phyloP scores from a whole-genome alignment of 2,113 vertebrate species.

The Tringa solitaria region DNA sequence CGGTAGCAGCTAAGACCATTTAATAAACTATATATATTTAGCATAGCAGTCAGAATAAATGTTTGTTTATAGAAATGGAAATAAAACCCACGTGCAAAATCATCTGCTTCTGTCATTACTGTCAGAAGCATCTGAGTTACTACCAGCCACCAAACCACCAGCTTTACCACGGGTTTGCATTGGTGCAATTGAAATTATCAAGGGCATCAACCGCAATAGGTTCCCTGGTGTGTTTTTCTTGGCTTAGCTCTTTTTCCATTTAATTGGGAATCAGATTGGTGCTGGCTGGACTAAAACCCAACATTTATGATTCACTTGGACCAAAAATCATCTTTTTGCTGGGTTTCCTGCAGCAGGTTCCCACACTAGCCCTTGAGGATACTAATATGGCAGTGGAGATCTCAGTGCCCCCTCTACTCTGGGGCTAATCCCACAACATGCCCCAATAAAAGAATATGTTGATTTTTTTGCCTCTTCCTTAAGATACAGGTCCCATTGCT shows the following conservation, averaged over 20 bases:
- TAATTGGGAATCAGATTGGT: not conserved
- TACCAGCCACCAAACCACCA: not conserved
- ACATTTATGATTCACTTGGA: fast-evolving
- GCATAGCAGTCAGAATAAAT: not conserved
- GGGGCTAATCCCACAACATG: fast-evolving
- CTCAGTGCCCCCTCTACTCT: fast-evolving
- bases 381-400: fast-evolving
- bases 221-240: not conserved
- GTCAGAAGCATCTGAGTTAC: not conserved
- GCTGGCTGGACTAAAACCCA: not conserved
- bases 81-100: not conserved
- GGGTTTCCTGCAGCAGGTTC: not conserved
- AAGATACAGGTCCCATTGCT: no score
- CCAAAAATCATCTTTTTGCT: not conserved
- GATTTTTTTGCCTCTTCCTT: not conserved
- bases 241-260: not conserved
- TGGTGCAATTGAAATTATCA: fast-evolving
- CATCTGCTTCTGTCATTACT: not conserved
- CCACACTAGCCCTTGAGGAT: not conserved
- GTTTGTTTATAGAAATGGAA: not conserved
- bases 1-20: not conserved
- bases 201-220: not conserved
- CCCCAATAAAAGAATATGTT: fast-evolving
- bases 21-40: not conserved
- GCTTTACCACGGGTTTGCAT: not conserved